Conservation (phyloP, 2,113 vertebrate species). For the Suncus etruscus region DNA sequence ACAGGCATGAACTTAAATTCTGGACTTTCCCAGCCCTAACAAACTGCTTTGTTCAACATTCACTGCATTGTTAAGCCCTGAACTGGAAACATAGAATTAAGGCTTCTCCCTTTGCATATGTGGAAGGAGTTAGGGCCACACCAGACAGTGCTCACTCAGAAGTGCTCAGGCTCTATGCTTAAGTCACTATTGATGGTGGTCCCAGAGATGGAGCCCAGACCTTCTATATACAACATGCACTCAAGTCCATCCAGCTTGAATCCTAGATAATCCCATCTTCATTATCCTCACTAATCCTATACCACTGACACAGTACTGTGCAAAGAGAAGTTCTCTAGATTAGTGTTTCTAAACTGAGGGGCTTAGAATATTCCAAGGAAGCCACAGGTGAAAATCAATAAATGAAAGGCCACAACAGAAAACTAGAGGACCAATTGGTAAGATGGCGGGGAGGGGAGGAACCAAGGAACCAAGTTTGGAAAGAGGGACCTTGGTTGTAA, state of each 20-base stretch:
- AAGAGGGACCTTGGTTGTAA: no score
- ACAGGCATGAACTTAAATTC: background rate
- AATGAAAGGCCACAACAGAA: background rate
- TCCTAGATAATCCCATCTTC: background rate
- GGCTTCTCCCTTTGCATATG: background rate
- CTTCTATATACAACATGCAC: no score
- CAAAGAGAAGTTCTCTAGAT: background rate
- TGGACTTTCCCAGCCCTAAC: constrained; percentile 8
- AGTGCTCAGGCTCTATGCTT: no score
- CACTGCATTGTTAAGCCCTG: background rate
- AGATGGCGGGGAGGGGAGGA: background rate
- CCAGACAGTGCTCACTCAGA: no score
- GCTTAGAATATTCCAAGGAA: no score
- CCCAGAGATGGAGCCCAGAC: no score
- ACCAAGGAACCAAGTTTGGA: no score
- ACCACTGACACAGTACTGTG: background rate
- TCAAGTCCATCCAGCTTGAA: no score
- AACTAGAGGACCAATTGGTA: background rate
- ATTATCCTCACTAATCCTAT: background rate
- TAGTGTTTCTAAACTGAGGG: background rate
- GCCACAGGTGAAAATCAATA: no score
- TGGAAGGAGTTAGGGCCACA: no score
- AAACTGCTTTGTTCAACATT: background rate
- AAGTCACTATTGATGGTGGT: no score
- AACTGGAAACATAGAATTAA: background rate